These are phyloP conservation scores for Fistularia commersonii DNA, from an alignment of 2,797 vertebrate genomes.

Conservation along the genomic window DNA sequence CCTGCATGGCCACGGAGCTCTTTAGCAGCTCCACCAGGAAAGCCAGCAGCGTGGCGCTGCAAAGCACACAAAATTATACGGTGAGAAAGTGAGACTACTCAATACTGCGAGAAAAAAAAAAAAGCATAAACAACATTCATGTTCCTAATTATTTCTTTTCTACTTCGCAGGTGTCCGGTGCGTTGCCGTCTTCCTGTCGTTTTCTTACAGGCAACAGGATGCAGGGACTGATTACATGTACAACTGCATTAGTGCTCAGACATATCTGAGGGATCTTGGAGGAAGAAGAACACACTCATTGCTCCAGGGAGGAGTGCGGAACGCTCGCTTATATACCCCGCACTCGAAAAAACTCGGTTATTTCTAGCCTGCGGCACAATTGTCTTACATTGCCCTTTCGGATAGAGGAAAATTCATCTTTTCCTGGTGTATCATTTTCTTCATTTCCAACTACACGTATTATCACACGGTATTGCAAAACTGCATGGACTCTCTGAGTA, in stretches of 20 bases:
- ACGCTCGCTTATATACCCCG: slow-evolving; percentile 2
- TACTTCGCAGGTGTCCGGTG: too few species aligned
- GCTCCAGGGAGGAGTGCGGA: slow-evolving; percentile 13
- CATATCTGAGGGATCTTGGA: slow-evolving; percentile 8
- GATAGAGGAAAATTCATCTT: slow-evolving; percentile 17
- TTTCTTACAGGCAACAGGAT: slow-evolving; percentile 15
- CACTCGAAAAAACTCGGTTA: slow-evolving; percentile 20
- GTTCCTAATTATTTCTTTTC: neutral
- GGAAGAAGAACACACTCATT: slow-evolving; percentile 1
- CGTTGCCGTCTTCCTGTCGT: neutral
- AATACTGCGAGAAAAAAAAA: too few species aligned
- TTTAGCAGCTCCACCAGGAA: slow-evolving; percentile 95
- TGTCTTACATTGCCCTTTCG: slow-evolving; percentile 14
- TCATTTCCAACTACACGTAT: too few species aligned
- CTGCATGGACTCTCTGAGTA: too few species aligned
- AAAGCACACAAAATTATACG: slow-evolving; percentile 22
- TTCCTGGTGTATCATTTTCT: neutral
- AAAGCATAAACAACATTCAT: slow-evolving; percentile 1
- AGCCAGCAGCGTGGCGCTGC: slow-evolving; percentile 82
- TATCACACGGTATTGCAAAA: too few species aligned
- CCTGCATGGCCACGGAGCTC: slow-evolving; percentile 97
- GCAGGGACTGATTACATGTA: slow-evolving; percentile 12
- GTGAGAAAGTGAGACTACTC: too few species aligned
- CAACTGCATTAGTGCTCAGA: slow-evolving; percentile 11
- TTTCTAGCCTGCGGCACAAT: slow-evolving; percentile 21